Base-by-base conservation (phyloP, 2,797 vertebrate genomes). In the Hippocampus kuda region DNA sequence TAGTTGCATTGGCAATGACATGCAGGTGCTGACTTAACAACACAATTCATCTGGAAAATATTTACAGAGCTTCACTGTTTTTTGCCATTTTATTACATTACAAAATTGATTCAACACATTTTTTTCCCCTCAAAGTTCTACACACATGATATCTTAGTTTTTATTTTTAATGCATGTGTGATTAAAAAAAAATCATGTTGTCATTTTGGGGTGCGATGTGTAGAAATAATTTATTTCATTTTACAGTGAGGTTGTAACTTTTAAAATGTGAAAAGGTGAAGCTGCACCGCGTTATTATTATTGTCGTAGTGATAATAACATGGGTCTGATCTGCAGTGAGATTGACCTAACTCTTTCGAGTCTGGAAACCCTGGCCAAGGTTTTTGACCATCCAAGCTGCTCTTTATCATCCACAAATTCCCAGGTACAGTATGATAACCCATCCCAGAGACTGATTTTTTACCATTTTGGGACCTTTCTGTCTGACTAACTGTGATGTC, bases 351-450 rank as follows among this genome's bases (percentile, higher is more conserved):
- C 92, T 2, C 87, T 91, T 53, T 88, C 88, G 66, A 93, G 92
- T 82, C 81, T 94, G 84, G 92, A 92, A 82, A 92, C 90, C 15
- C 79, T 94, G 83, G 90, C 89, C 20, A 92, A 91, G 70, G 91
- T 94, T 42, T 93, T 94, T 57, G 92, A 92, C 67, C 88, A 92
- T 76, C 88, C 91, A 0, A 88, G 83, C 68, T 89, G 84, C 72
- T 81, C 86, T 66, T 68, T 90, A 66, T 80, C 78, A 62, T 75
- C 80, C 42, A 53, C 74, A 66, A 91, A 88, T 71, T 70, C 83
- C 68, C 91, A 91, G 92, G 92, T 93, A 84, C 34, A 38, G 34
- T 38, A 38, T 22, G 16, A 22, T 15, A 12, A 26, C 24, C 5
- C 18, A 16, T 8, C 34, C 34, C 34, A 7, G 8, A 15, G 15